Evolutionary conservation across 2,797 vertebrate genomes (phyloP).

Genomic region (Onychomys torridus): DNA sequence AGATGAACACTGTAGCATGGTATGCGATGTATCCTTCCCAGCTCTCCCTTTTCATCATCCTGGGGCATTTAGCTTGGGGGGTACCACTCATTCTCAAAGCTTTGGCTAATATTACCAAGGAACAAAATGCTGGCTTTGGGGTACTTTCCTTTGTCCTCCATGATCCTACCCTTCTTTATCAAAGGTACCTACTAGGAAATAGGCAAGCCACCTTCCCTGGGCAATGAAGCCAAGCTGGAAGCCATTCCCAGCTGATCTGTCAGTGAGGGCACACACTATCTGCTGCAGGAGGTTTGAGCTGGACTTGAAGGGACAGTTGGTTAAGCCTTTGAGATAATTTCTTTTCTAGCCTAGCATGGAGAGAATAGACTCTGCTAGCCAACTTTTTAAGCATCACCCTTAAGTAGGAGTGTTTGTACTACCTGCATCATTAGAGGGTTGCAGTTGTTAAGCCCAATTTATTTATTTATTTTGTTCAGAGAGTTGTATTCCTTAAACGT

Average conservation of each 20-base stretch:
- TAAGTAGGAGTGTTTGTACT: not conserved
- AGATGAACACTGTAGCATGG: not conserved
- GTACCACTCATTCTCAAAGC: not conserved
- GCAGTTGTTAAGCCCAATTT: not conserved
- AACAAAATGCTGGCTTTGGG: not conserved
- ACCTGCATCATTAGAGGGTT: not conserved
- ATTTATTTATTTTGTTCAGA: not conserved
- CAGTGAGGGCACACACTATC: not conserved
- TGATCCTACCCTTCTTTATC: not conserved
- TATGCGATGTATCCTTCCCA: accelerated
- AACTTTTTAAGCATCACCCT: not conserved
- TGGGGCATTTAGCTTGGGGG: not conserved
- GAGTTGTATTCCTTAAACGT: slow-evolving; percentile 32
- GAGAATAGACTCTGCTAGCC: not conserved
- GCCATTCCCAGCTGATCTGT: not conserved
- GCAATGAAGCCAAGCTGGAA: not conserved
- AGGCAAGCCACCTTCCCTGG: not conserved
- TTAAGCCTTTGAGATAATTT: not conserved
- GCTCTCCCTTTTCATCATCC: not conserved
- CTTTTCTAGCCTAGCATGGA: not conserved
- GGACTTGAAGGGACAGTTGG: not conserved
- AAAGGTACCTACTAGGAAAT: too few relatives aligned
- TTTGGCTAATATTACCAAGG: not conserved
- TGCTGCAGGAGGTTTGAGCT: not conserved
- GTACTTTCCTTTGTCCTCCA: not conserved